Conservation (phyloP, 2,797 vertebrate species). For the Taenioides sp. region DNA sequence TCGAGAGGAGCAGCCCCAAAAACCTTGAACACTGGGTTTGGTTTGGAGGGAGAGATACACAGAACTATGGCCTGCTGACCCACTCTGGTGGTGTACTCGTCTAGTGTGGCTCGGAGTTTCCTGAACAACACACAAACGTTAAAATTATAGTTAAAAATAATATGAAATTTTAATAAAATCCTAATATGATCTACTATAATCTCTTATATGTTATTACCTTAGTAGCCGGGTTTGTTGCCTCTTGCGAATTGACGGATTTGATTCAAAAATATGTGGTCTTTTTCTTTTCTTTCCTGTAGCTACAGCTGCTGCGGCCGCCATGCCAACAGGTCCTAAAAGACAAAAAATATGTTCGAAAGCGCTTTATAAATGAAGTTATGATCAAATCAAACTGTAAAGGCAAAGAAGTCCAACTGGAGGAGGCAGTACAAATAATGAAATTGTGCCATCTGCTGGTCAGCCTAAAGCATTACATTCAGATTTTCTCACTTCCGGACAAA, state of each 20-base stretch:
- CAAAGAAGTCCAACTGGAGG: neutral
- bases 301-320: constrained; percentile 97
- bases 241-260: constrained; percentile 97
- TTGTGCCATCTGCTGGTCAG: constrained; percentile 56
- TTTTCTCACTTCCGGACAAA: neutral
- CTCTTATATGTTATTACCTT: constrained; percentile 76
- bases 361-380: too few relatives aligned
- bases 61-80: constrained; percentile 98
- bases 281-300: constrained; percentile 97
- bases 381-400: neutral
- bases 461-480: constrained; percentile 19
- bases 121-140: constrained; percentile 64
- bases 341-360: neutral
- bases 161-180: too few relatives aligned
- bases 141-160: neutral
- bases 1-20: constrained; percentile 97
- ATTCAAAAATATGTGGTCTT: constrained; percentile 96
- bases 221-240: constrained; percentile 96
- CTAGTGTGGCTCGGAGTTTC: constrained; percentile 93
- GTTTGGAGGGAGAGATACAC: constrained; percentile 97
- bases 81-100: constrained; percentile 96
- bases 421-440: neutral
- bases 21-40: constrained; percentile 96
- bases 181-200: too few relatives aligned
- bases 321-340: constrained; percentile 91